A percentile compares a stretch with the other conserved stretches of the same genome.
phyloP scores from a whole-genome alignment of 30 jellyfish, hydroid and myxozoan genomes.

The Rhopilema esculentum region DNA sequence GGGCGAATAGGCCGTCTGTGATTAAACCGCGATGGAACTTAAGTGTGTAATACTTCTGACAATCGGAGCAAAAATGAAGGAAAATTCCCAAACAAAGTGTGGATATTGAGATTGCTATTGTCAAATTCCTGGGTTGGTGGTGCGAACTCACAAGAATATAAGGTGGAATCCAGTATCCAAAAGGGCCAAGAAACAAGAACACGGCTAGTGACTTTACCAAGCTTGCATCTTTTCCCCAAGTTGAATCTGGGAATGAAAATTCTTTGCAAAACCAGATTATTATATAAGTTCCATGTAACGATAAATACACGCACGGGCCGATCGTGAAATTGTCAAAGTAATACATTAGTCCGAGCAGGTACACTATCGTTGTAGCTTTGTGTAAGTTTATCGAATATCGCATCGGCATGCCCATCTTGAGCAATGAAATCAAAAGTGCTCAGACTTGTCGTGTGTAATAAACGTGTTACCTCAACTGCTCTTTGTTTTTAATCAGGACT shows the following conservation, averaged over 20 bases:
- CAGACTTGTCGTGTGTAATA: too few species aligned
- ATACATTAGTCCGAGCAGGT: slow-evolving; percentile 39
- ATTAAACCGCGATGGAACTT: slow-evolving; percentile 67
- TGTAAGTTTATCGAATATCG: slow-evolving; percentile 71
- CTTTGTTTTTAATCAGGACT: too few species aligned
- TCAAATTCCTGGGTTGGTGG: slow-evolving; percentile 51
- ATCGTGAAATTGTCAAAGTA: slow-evolving; percentile 49
- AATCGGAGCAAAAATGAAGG: slow-evolving; percentile 74
- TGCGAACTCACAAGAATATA: slow-evolving; percentile 32
- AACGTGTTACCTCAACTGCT: too few species aligned
- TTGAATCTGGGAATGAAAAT: slow-evolving; percentile 73
- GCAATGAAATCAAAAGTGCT: background rate
- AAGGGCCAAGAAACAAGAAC: slow-evolving; percentile 66
- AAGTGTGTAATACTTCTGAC: slow-evolving; percentile 75
- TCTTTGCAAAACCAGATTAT: slow-evolving; percentile 74
- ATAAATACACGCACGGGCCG: slow-evolving; percentile 70
- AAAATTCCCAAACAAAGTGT: slow-evolving; percentile 66
- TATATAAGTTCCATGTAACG: slow-evolving; percentile 81
- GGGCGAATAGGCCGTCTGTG: slow-evolving; percentile 72
- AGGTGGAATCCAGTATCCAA: slow-evolving; percentile 83
- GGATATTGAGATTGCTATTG: slow-evolving; percentile 46
- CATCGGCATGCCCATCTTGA: slow-evolving; percentile 59
- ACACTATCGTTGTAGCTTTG: slow-evolving; percentile 63
- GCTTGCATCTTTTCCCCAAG: slow-evolving; percentile 60
- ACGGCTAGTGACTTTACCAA: background rate